phyloP scores from a whole-genome alignment of 2,113 vertebrate species.

The Serinus canaria region DNA sequence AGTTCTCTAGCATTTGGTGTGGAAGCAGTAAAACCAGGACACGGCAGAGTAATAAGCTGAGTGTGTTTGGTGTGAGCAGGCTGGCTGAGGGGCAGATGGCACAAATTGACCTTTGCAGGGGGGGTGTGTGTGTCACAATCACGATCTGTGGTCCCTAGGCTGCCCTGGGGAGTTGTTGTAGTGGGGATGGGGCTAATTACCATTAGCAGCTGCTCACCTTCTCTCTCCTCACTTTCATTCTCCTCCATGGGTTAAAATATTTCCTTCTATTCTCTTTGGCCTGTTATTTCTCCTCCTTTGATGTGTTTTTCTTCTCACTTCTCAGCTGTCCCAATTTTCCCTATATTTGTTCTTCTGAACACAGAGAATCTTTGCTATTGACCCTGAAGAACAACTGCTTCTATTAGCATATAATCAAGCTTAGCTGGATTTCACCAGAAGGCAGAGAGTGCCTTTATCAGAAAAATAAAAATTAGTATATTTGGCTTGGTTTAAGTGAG shows the following conservation, averaged over 20 bases:
- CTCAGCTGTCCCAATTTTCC: neutral
- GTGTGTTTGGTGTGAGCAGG: neutral
- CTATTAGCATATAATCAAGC: neutral
- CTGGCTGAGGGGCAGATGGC: neutral
- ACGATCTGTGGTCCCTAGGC: neutral
- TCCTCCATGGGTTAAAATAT: neutral
- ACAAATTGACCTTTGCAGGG: neutral
- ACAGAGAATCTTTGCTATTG: neutral
- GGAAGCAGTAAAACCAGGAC: neutral
- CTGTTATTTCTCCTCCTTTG: neutral
- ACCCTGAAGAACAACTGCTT: neutral
- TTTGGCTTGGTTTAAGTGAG: neutral
- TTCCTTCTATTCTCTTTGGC: neutral
- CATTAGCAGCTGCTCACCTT: fast-evolving
- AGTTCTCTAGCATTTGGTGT: neutral
- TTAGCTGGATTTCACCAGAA: neutral
- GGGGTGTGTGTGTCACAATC: neutral
- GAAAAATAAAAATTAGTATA: neutral
- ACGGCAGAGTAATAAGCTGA: neutral
- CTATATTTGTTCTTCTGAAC: neutral
- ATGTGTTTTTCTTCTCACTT: neutral
- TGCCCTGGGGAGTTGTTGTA: neutral
- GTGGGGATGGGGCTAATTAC: neutral
- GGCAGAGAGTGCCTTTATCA: neutral
- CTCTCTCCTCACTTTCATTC: neutral